Conservation (phyloP, 2,113 vertebrate genomes). For the Candoia aspera region DNA sequence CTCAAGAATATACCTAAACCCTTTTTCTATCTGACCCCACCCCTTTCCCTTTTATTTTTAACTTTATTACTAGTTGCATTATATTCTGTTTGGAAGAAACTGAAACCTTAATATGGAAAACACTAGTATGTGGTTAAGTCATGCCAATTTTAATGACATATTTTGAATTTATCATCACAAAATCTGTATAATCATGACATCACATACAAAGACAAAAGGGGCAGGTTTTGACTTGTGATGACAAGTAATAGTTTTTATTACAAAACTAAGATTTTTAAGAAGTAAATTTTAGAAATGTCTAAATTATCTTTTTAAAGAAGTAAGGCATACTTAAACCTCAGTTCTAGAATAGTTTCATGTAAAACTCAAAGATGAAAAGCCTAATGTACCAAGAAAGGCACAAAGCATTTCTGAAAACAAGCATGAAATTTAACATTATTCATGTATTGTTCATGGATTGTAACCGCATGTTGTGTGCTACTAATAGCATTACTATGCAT, state of each 20-base stretch:
- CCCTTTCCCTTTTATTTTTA: background rate
- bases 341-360: background rate
- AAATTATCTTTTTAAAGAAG: background rate
- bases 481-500: background rate
- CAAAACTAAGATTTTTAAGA: background rate
- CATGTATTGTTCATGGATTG: slow-evolving; percentile 18
- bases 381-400: slow-evolving; percentile 23
- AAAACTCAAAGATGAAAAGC: slow-evolving; percentile 20
- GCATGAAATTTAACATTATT: slow-evolving; percentile 33
- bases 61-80: background rate
- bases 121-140: background rate
- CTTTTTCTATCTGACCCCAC: background rate
- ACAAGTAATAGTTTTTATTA: slow-evolving; percentile 5
- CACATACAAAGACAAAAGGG: background rate
- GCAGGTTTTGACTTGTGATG: background rate
- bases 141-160: background rate
- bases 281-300: slow-evolving; percentile 13
- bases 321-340: background rate
- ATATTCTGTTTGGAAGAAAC: background rate
- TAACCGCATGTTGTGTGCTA: slow-evolving; percentile 24
- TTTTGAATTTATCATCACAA: background rate
- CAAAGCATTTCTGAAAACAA: slow-evolving; percentile 18
- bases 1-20: background rate
- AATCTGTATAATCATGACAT: background rate
- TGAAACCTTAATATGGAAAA: background rate